Conservation (phyloP, 2,888 invertebrate genomes). For the Torymus auratus region DNA sequence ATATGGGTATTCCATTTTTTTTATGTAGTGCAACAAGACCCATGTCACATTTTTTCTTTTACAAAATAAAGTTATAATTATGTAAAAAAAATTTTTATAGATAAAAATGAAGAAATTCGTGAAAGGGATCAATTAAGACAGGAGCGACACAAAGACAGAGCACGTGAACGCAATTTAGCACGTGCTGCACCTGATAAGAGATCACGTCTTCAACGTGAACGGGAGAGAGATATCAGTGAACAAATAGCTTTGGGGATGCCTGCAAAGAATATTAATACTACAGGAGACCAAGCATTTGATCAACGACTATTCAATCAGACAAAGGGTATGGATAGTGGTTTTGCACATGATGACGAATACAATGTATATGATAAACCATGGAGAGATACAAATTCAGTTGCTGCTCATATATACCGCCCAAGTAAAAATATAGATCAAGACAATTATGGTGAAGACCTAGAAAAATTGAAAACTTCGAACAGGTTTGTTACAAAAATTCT, state of each 20-base stretch:
- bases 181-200: constrained; percentile 96
- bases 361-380: constrained; percentile 99
- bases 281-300: constrained; percentile 92
- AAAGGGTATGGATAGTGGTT: constrained; percentile 95
- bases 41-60: no score
- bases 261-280: constrained; percentile 83
- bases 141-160: constrained; percentile 93
- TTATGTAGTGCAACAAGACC: no score
- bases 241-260: constrained; percentile 98
- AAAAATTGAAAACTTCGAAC: constrained; percentile 91
- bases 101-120: constrained; percentile 84
- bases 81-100: no score
- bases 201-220: constrained; percentile 90
- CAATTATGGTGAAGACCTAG: constrained; percentile 92
- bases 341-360: constrained; percentile 97
- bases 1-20: no score
- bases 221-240: constrained; percentile 98
- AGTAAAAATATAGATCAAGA: constrained; percentile 92
- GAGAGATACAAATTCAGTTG: constrained; percentile 92
- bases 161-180: constrained; percentile 94
- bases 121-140: constrained; percentile 92
- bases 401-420: constrained; percentile 93
- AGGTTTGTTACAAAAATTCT: constrained; percentile 76
- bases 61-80: no score
- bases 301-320: constrained; percentile 96